phyloP scores from a whole-genome alignment of 2,797 vertebrate species.

The Enteromius anoplus region DNA sequence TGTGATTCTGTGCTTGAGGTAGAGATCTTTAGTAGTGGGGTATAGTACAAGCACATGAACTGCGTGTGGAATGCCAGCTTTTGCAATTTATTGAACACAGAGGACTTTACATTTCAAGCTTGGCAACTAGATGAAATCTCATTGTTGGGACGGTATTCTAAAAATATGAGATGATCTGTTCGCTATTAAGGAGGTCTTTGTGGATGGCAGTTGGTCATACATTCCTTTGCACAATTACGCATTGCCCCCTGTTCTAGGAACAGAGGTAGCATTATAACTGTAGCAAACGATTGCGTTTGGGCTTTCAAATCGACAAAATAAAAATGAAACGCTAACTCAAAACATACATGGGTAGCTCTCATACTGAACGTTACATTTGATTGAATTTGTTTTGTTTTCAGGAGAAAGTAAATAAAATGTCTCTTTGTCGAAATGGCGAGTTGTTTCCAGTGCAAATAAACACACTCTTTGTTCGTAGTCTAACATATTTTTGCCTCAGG shows the following conservation, averaged over 20 bases:
- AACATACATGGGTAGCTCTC: conserved; percentile 36
- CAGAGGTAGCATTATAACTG: conserved; percentile 69
- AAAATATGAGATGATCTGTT: conserved; percentile 67
- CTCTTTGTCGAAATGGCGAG: conserved; percentile 43
- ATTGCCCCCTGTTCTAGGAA: conserved; percentile 61
- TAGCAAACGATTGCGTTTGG: conserved; percentile 29
- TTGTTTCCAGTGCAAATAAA: conserved; percentile 66
- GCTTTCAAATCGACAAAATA: conserved; percentile 31
- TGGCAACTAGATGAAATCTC: conserved; percentile 54
- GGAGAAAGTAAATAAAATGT: conserved; percentile 49
- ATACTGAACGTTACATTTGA: conserved; percentile 31
- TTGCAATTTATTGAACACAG: conserved; percentile 49
- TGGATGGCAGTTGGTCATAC: conserved; percentile 64
- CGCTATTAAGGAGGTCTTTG: conserved; percentile 66
- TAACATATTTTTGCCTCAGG: conserved; percentile 66
- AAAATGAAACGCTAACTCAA: conserved; percentile 40
- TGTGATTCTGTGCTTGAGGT: conserved; percentile 24
- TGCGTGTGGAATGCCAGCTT: conserved; percentile 28
- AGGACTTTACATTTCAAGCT: conserved; percentile 52
- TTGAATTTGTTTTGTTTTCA: conserved; percentile 49
- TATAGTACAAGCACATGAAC: conserved; percentile 9
- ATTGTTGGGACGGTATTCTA: conserved; percentile 61
- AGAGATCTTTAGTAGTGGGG: conserved; percentile 20
- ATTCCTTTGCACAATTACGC: conserved; percentile 68
- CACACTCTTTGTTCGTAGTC: conserved; percentile 63